phyloP scores from a whole-genome alignment of 64 coral and sea anemone species.

The Montipora sp. region DNA sequence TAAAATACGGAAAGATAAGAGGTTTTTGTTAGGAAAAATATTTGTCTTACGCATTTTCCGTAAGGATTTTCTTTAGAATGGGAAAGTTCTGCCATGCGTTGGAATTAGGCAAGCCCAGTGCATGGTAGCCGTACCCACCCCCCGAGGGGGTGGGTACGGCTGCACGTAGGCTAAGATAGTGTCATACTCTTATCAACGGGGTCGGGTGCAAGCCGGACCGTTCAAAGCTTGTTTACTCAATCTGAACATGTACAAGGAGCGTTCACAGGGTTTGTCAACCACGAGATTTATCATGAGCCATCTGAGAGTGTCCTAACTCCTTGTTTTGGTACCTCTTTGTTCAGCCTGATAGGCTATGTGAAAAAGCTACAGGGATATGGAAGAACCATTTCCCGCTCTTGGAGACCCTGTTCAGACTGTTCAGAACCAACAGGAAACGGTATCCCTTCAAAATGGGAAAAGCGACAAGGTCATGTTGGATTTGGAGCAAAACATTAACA shows the following conservation, averaged over 20 bases:
- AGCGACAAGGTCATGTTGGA: slow-evolving; percentile 14
- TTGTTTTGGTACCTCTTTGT: background rate
- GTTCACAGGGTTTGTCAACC: background rate
- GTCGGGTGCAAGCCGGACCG: background rate
- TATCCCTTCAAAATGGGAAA: background rate
- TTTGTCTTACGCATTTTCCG: no score
- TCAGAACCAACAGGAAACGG: background rate
- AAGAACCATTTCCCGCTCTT: slow-evolving; percentile 11
- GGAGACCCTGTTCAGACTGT: background rate
- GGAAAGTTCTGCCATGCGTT: no score
- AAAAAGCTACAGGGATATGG: slow-evolving; percentile 6
- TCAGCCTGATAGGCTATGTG: background rate
- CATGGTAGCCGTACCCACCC: background rate
- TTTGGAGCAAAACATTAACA: slow-evolving; percentile 5
- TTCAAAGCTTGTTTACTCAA: background rate
- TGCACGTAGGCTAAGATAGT: no score
- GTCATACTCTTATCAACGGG: background rate
- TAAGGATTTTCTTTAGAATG: no score
- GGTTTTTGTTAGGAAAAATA: no score
- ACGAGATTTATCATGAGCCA: background rate
- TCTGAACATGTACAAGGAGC: background rate
- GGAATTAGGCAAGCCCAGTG: no score
- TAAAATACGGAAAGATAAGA: no score
- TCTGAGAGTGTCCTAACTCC: background rate
- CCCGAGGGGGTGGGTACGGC: background rate